A percentile compares a stretch with the other conserved stretches of the same genome.
Evolutionary conservation across 2,113 vertebrate species (phyloP).

Genomic region (Pygoscelis antarcticus): DNA sequence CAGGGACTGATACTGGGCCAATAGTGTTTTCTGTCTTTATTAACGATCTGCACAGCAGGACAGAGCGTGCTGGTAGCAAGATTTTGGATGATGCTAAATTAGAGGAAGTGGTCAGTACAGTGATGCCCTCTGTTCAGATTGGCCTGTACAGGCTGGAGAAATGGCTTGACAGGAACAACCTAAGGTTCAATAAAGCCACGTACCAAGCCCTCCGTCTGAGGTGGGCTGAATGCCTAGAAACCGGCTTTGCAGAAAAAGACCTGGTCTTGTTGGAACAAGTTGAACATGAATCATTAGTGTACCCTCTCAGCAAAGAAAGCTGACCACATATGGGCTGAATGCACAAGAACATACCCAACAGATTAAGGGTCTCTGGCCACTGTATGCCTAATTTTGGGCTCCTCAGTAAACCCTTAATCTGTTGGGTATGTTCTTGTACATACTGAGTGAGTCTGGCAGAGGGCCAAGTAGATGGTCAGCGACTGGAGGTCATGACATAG

Average conservation of each 20-base stretch:
- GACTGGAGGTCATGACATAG: not conserved
- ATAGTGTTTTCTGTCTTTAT: not conserved
- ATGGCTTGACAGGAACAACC: not conserved
- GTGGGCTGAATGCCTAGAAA: not conserved
- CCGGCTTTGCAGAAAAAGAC: not conserved
- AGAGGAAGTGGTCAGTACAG: not conserved
- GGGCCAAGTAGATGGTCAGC: accelerated
- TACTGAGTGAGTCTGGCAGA: not conserved
- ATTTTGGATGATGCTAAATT: not conserved
- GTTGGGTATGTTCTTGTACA: accelerated
- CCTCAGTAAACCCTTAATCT: not conserved
- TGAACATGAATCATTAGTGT: not conserved
- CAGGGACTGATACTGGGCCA: not conserved
- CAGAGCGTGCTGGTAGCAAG: not conserved
- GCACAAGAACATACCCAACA: accelerated
- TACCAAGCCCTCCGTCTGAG: not conserved
- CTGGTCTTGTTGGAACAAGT: not conserved
- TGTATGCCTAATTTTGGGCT: not conserved
- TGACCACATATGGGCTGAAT: accelerated
- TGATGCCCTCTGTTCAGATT: not conserved
- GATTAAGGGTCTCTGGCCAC: not conserved
- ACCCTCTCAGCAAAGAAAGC: not conserved
- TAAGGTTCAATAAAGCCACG: not conserved
- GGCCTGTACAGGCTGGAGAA: not conserved
- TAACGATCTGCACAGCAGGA: not conserved